Conservation (phyloP, 2,113 vertebrate species). For the Crotalus viridis region DNA sequence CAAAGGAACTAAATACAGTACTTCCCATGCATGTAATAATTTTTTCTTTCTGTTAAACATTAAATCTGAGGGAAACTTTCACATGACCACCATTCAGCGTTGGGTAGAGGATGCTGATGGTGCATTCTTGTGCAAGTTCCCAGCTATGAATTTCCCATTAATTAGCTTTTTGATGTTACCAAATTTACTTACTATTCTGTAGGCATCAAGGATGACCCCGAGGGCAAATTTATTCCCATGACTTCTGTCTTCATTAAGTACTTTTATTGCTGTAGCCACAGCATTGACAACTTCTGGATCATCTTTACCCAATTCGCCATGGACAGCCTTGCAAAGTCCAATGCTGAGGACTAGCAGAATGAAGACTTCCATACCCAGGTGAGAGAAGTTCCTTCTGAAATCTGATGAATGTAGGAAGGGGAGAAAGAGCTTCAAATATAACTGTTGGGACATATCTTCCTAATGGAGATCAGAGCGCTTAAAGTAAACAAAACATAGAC, state of each 20-base stretch:
- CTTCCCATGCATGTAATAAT: too few species aligned
- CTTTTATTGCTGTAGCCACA: constrained; percentile 64
- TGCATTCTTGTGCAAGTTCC: not conserved
- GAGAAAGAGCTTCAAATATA: constrained; percentile 26
- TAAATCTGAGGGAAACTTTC: too few species aligned
- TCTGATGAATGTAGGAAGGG: not conserved
- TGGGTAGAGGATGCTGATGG: not conserved
- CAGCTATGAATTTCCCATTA: not conserved
- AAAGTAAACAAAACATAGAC: constrained; percentile 22
- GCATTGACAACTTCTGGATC: constrained; percentile 65
- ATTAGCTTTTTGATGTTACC: not conserved
- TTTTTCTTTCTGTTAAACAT: too few species aligned
- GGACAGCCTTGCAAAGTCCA: constrained; percentile 28
- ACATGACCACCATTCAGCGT: too few species aligned
- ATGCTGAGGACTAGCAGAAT: constrained; percentile 58
- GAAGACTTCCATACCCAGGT: constrained; percentile 63
- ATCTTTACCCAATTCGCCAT: constrained; percentile 52
- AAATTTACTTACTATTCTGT: constrained; percentile 66
- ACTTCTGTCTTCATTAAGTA: constrained; percentile 49
- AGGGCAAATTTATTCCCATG: constrained; percentile 67
- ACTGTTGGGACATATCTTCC: constrained; percentile 15
- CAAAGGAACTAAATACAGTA: too few species aligned
- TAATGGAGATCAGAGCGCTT: constrained; percentile 14
- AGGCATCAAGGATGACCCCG: constrained; percentile 59
- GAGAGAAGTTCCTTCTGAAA: not conserved